These are phyloP conservation scores for Neoaliturus tenellus DNA, from an alignment of 2,888 invertebrate genomes.

Conservation along the genomic window DNA sequence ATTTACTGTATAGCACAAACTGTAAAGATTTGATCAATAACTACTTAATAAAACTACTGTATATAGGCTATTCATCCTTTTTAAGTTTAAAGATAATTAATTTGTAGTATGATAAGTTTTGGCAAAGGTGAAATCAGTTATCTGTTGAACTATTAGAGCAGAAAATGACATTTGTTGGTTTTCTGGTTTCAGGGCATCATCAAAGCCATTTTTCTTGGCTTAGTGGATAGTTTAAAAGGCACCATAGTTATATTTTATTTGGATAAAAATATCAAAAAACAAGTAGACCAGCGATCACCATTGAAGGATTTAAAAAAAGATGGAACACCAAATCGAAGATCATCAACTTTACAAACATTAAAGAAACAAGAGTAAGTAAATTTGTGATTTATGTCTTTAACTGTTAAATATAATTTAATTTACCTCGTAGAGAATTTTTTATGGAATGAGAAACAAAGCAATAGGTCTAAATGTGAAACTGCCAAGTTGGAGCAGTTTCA, in stretches of 20 bases:
- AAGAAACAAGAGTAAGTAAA: constrained; percentile 74
- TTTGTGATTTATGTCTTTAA: not conserved
- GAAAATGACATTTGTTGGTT: too few species aligned
- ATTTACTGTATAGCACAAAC: too few species aligned
- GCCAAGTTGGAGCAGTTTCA: constrained; percentile 4
- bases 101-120: too few species aligned
- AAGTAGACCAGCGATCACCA: constrained; percentile 66
- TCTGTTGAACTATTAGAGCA: too few species aligned
- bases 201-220: constrained; percentile 81
- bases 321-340: constrained; percentile 43
- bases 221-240: constrained; percentile 88
- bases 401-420: too few species aligned
- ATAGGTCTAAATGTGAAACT: not conserved
- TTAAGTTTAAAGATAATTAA: too few species aligned
- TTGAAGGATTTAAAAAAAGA: constrained; percentile 40
- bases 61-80: too few species aligned
- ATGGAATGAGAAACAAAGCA: too few species aligned
- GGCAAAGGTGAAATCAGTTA: too few species aligned
- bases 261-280: constrained; percentile 86
- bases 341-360: not conserved
- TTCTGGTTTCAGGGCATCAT: constrained; percentile 78
- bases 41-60: too few species aligned
- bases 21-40: too few species aligned
- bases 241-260: constrained; percentile 85
- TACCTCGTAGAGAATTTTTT: too few species aligned